Conservation (phyloP, 2,113 vertebrate genomes). For the Ceyx melanurus region DNA sequence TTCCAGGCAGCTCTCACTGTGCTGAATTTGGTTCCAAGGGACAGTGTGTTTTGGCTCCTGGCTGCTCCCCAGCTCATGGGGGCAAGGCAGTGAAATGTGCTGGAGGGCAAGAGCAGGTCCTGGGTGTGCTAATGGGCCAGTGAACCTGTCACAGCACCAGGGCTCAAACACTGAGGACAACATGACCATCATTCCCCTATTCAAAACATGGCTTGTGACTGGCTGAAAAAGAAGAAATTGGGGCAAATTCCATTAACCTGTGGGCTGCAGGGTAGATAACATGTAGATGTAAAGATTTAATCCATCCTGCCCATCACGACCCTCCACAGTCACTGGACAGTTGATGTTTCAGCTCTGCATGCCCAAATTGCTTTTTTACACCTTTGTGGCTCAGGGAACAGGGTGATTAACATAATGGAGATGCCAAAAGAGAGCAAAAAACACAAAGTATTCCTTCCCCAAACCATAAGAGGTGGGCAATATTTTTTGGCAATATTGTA, state of each 20-base stretch:
- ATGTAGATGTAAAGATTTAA: neutral
- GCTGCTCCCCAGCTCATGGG: neutral
- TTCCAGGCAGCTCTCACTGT: neutral
- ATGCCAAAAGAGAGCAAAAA: neutral
- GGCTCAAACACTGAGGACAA: neutral
- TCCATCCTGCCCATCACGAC: neutral
- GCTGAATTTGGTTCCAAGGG: neutral
- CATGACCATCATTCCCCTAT: neutral
- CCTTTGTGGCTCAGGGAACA: neutral
- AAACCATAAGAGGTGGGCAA: neutral
- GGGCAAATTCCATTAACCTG: neutral
- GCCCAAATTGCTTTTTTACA: neutral
- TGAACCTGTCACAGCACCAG: neutral
- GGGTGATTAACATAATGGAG: neutral
- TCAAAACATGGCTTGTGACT: neutral
- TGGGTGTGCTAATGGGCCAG: neutral
- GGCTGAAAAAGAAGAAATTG: neutral
- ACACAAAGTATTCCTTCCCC: neutral
- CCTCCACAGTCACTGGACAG: neutral
- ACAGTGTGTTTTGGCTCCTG: neutral
- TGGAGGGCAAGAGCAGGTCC: neutral
- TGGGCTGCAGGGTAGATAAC: accelerated
- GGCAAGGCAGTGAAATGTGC: neutral
- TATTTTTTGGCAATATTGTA: neutral
- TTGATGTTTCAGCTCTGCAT: neutral